Evolutionary conservation across 2,888 invertebrate species (phyloP), one percentile per base, ranked within the genome.

Genomic region (Emmelina monodactyla): DNA sequence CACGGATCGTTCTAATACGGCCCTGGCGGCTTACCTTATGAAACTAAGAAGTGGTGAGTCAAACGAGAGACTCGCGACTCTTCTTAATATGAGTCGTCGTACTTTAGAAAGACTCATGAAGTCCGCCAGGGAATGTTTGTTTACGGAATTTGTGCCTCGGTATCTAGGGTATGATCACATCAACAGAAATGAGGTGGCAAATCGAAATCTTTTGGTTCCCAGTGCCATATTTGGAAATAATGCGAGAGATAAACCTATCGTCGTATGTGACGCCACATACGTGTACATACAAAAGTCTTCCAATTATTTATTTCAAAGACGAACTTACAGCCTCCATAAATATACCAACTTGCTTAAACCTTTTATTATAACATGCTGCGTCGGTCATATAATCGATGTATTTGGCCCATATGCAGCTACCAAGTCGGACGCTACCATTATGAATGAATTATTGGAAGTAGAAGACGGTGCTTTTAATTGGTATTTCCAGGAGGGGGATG

Each of bases 291-390:
- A 32, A 14, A 35, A 35, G 12, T 33, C 29, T 14, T 28, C 19
- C 11, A 37, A 33, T 28, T 33, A 33, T 14, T 12, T 14, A 5
- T 37, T 33, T n/a, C 37, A 37, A 33, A 22, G 33, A 13, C 13
- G 33, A 22, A 19, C 37, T 5, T 38, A 45, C 22, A 45, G 43
- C 29, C 14, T 42, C 10, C 47, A 44, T 34, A 33, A 37, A 22
- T 33, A 25, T 14, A 5, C n/a, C 2, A 32, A 37, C 11, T 22
- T 33, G 2, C 15, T 37, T n/a, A 37, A 37, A 12, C 37, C 37
- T 22, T 37, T 29, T 33, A 12, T 36, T n/a, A 36, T 36, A 14
- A 15, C 33, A 2, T 14, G 36, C 22, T 32, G 28, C 28, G 36
- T 32, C 19, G 32, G 31, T 7, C 16, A 32, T 32, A 35, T 32